These are phyloP conservation scores for Nemoura dubitans DNA, from an alignment of 2,888 invertebrate genomes.

Conservation along the genomic window DNA sequence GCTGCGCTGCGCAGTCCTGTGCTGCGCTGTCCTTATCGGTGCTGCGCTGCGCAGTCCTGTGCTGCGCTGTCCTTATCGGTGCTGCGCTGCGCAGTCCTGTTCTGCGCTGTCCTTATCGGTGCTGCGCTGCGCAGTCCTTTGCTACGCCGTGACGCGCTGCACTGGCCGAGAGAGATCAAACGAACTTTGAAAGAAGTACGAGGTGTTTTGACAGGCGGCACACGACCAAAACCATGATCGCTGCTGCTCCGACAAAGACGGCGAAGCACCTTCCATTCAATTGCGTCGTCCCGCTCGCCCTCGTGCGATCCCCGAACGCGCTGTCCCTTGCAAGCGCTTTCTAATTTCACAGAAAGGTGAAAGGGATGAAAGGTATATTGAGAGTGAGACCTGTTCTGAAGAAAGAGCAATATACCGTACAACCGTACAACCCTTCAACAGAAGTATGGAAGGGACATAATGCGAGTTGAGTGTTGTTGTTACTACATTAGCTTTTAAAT, in stretches of 20 bases:
- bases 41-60: too few relatives aligned
- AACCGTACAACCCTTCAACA: not conserved
- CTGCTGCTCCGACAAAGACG: not conserved
- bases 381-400: not conserved
- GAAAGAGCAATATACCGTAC: not conserved
- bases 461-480: not conserved
- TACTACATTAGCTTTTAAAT: not conserved
- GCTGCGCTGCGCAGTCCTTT: too few relatives aligned
- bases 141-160: too few relatives aligned
- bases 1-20: too few relatives aligned
- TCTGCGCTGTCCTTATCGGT: too few relatives aligned
- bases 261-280: not conserved
- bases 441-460: not conserved
- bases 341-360: not conserved
- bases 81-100: too few relatives aligned
- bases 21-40: too few relatives aligned
- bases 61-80: too few relatives aligned
- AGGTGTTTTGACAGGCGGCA: not conserved
- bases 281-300: not conserved
- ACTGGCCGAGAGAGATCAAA: not conserved
- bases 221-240: not conserved
- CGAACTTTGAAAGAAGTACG: not conserved
- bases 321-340: not conserved
- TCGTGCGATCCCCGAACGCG: not conserved
- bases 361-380: not conserved